Conservation (phyloP, 2,797 vertebrate genomes). For the Selene dorsalis region DNA sequence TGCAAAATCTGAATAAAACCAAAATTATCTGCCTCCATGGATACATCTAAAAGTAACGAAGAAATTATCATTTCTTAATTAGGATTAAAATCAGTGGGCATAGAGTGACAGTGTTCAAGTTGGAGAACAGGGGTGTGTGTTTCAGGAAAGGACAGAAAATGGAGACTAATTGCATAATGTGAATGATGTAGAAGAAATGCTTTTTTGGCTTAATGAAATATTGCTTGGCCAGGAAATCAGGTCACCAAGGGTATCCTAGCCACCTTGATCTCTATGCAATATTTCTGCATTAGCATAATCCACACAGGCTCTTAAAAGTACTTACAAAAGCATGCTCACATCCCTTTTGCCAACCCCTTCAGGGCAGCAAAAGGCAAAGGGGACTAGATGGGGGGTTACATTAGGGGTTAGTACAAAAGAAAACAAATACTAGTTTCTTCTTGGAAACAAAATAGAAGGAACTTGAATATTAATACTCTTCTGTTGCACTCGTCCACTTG, state of each 20-base stretch:
- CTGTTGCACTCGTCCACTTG: constrained; percentile 38
- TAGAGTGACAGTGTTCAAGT: background rate
- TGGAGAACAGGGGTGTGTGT: background rate
- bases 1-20: background rate
- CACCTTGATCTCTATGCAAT: constrained; percentile 55
- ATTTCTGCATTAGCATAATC: constrained; percentile 62
- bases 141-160: background rate
- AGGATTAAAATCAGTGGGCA: background rate
- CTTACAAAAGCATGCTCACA: constrained; percentile 38
- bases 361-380: constrained; percentile 43
- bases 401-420: constrained; percentile 51
- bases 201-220: constrained; percentile 30
- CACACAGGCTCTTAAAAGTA: constrained; percentile 42
- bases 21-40: background rate
- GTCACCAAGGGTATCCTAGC: constrained; percentile 19
- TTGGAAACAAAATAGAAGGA: constrained; percentile 60
- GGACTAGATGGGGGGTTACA: constrained; percentile 31
- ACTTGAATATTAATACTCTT: constrained; percentile 55
- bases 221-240: constrained; percentile 25
- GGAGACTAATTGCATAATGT: background rate
- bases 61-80: background rate
- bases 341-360: constrained; percentile 45
- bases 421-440: constrained; percentile 67
- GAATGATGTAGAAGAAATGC: constrained; percentile 1
- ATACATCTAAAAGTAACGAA: background rate